These are phyloP conservation scores for Ramphastos sulfuratus DNA, from an alignment of 2,113 vertebrate genomes.

Conservation along the genomic window DNA sequence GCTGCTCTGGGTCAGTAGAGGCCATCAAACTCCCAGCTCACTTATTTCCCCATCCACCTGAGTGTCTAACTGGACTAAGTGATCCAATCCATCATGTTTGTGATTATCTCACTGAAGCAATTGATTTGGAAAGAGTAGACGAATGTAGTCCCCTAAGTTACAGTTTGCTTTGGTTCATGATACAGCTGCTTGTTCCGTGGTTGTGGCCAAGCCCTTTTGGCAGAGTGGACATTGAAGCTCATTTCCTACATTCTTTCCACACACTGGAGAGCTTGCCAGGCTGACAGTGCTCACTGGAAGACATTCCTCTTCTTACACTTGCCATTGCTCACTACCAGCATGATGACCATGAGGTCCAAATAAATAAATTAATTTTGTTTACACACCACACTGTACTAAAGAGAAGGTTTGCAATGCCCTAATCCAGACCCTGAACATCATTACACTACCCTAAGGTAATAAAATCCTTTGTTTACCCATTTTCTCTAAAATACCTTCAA, in stretches of 20 bases:
- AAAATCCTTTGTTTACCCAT: not conserved
- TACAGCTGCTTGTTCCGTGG: not conserved
- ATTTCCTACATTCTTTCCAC: not conserved
- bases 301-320: not conserved
- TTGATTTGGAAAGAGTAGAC: conserved; percentile 20
- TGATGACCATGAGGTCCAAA: not conserved
- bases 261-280: not conserved
- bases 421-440: not conserved
- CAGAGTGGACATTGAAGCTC: not conserved
- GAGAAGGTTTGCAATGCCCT: not conserved
- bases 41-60: not conserved
- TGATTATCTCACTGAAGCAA: conserved; percentile 33
- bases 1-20: not conserved
- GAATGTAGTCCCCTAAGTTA: not conserved
- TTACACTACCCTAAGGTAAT: not conserved
- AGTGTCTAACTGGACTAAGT: conserved; percentile 33
- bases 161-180: not conserved
- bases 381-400: not conserved
- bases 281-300: not conserved
- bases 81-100: conserved; percentile 41
- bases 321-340: not conserved
- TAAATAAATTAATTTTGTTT: not conserved
- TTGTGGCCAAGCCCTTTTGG: not conserved
- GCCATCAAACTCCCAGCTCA: not conserved
- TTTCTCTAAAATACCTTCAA: not conserved